These are phyloP conservation scores for Agrypnia vestita DNA, from an alignment of 1,140 invertebrate genomes.

Conservation along the genomic window DNA sequence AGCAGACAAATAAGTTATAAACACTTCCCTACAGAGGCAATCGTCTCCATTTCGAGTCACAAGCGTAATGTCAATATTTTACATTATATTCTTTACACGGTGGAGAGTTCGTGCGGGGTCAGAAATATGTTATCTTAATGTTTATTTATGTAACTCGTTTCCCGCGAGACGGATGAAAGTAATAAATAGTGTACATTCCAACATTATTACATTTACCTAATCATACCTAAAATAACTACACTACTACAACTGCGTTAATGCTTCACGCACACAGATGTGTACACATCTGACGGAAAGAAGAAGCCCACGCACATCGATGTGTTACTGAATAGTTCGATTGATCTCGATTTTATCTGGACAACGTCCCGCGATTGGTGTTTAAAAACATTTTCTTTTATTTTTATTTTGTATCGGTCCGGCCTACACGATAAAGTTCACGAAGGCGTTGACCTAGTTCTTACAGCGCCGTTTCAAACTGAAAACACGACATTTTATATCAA, in stretches of 20 bases:
- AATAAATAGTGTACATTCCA: conserved; percentile 5
- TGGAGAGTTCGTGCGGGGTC: conserved; percentile 21
- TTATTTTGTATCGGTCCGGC: conserved; percentile 13
- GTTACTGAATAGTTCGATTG: conserved; percentile 17
- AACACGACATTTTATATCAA: too few relatives aligned
- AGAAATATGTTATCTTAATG: conserved; percentile 24
- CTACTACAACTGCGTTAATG: background rate
- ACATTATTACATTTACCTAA: background rate
- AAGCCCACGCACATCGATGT: conserved; percentile 9
- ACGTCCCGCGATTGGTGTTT: conserved; percentile 9
- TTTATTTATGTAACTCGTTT: conserved; percentile 1
- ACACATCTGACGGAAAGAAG: conserved; percentile 15
- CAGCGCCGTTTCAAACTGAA: background rate
- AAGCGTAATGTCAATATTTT: conserved; percentile 18
- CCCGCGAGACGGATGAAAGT: background rate
- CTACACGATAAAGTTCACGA: conserved; percentile 28
- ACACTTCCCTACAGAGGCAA: background rate
- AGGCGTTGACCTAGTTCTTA: conserved; percentile 28
- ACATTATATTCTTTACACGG: conserved; percentile 14
- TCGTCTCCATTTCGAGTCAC: background rate
- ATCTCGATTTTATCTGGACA: conserved; percentile 2
- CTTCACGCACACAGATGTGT: background rate
- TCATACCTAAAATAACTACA: background rate
- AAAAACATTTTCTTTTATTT: conserved; percentile 5
- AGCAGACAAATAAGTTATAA: conserved; percentile 30